These are phyloP conservation scores for Sarcophaga subvicina DNA, from an alignment of 2,888 invertebrate species.

Conservation along the genomic window DNA sequence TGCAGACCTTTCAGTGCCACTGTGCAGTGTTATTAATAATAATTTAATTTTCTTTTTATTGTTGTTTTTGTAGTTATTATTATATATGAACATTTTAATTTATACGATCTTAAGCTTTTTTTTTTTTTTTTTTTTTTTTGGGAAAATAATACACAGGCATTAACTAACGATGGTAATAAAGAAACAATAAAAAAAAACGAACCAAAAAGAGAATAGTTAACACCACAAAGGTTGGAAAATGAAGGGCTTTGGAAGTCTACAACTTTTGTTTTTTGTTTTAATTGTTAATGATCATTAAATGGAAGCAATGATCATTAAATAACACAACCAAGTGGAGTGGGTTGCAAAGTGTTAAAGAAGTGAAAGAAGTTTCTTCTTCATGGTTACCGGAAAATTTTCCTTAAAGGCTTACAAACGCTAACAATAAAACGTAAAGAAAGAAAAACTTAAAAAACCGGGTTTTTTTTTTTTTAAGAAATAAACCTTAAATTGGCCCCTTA, in stretches of 20 bases:
- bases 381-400: conserved; percentile 60
- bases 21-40: conserved; percentile 52
- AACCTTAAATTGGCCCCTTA: too few species aligned
- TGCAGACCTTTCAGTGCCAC: not conserved
- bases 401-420: conserved; percentile 10
- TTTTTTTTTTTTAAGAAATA: not conserved
- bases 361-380: conserved; percentile 39
- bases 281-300: conserved; percentile 8
- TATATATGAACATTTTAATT: conserved; percentile 55
- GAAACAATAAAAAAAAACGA: not conserved
- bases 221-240: conserved; percentile 59
- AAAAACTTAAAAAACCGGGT: not conserved
- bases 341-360: conserved; percentile 25
- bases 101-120: conserved; percentile 44
- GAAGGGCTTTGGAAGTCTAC: not conserved
- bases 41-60: conserved; percentile 13
- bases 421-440: not conserved
- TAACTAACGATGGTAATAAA: not conserved
- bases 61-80: not conserved
- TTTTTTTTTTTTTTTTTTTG: conserved; percentile 51
- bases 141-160: conserved; percentile 47
- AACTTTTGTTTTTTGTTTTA: not conserved
- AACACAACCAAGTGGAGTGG: conserved; percentile 33
- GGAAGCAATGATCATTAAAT: conserved; percentile 22
- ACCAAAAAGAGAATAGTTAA: conserved; percentile 40